Conservation (phyloP, 2,797 vertebrate species). For the Gymnothorax javanicus region DNA sequence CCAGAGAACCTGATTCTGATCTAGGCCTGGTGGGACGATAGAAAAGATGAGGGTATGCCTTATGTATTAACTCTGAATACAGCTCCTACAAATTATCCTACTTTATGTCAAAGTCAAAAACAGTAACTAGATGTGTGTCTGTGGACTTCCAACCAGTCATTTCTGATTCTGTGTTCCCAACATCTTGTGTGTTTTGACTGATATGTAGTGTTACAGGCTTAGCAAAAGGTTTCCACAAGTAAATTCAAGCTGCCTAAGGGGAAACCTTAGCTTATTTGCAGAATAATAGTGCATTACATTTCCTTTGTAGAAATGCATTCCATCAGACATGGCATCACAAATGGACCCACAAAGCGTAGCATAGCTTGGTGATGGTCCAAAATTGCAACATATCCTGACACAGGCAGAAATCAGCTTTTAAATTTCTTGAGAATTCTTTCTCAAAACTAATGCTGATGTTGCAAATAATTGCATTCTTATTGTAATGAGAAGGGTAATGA, state of each 20-base stretch:
- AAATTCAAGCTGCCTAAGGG: neutral
- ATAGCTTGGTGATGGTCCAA: neutral
- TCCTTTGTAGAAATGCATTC: neutral
- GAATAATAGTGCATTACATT: neutral
- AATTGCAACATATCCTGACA: neutral
- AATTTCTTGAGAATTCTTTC: neutral
- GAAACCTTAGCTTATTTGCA: neutral
- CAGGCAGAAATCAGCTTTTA: neutral
- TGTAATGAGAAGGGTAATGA: neutral
- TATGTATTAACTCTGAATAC: slow-evolving; percentile 10
- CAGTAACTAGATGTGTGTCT: slow-evolving; percentile 21
- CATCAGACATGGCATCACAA: neutral
- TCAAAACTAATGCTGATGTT: neutral
- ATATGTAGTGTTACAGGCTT: neutral
- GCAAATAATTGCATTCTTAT: neutral
- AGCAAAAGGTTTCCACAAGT: neutral
- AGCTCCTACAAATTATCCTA: slow-evolving; percentile 14
- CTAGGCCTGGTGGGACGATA: neutral
- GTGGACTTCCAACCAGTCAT: slow-evolving; percentile 20
- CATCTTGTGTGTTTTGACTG: slow-evolving; percentile 25
- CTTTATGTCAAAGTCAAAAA: slow-evolving; percentile 27
- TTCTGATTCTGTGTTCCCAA: slow-evolving; percentile 2
- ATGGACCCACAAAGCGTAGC: neutral
- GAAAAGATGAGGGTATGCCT: slow-evolving; percentile 24
- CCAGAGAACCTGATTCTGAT: slow-evolving; percentile 7